Base-by-base conservation (phyloP, 2,113 vertebrate genomes). In the Phalacrocorax carbo region DNA sequence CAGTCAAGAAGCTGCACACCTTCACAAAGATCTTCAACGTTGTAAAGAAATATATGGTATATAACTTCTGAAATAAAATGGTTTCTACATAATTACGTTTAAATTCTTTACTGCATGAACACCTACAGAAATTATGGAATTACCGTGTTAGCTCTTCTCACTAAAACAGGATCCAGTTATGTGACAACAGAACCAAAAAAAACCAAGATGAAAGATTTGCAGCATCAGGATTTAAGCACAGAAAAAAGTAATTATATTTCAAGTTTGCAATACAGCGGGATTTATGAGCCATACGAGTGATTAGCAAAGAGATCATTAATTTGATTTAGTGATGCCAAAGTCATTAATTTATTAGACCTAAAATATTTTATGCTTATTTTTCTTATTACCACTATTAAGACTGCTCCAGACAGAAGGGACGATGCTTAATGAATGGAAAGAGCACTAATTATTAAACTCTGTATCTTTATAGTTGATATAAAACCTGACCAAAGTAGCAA, bases 321-420 rank as follows among this genome's bases (percentile, higher is more conserved):
- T 92, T 95, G 70, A 97, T 86, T 85, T 89, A 96, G 85, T 72
- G 88, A 92, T 84, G 81, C 36, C 80, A 69, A 76, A 79, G 89
- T 91, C n/a, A 25, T 82, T 90, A 77, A 86, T 95, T 93, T 95
- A 72, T 96, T 80, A 96, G 81, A 87, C 86, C 69, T 82, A 76
- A 95, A 80, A 64, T 71, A 94, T 71, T 72, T 95, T 46, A 80
- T 77, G 93, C 86, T 86, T 97, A 62, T 76, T 93, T 92, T 90
- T 81, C 71, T 85, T 85, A 96, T 58, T 84, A 85, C n/a, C 49
- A 73, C 64, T 94, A 96, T 80, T 89, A 81, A 86, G 86, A 96
- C 82, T 97, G 80, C 87, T 97, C 86, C 93, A 98, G 88, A 97
- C 91, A 97, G 77, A 97, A 93, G 40, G 38, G 90, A 96, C 90